Percentiles rank a stretch among this genome's conserved stretches.
Conservation (phyloP, 2,113 vertebrate species). For the Catagonus wagneri region DNA sequence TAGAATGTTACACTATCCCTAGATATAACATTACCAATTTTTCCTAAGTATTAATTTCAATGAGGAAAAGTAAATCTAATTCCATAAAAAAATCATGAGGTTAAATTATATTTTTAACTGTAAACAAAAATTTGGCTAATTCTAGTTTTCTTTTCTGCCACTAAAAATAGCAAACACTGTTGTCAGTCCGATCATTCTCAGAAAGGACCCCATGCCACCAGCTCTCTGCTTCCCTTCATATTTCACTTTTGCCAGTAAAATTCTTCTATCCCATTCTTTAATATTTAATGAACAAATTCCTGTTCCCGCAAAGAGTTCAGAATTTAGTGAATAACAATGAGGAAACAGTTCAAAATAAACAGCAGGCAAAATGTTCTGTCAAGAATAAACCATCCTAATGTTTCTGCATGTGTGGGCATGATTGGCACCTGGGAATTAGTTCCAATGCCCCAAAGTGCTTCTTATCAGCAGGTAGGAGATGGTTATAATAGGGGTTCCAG, state of each 20-base stretch:
- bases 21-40: background rate
- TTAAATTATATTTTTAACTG: background rate
- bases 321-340: background rate
- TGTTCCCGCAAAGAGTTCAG: background rate
- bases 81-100: background rate
- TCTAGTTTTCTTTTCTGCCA: background rate
- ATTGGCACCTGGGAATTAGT: fast-evolving
- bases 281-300: background rate
- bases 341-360: background rate
- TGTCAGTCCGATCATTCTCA: background rate
- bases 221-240: background rate
- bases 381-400: background rate
- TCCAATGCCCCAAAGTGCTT: fast-evolving
- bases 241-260: background rate
- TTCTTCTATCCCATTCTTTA: background rate
- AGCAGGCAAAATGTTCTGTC: background rate
- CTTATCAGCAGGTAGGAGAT: too few relatives aligned
- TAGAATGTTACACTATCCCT: background rate
- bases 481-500: background rate
- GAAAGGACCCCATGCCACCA: background rate
- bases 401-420: background rate
- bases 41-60: background rate
- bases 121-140: background rate
- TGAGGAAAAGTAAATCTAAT: background rate
- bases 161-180: background rate